These are phyloP conservation scores for Drosophila pegasa DNA, from an alignment of 2,888 invertebrate genomes.

Conservation along the genomic window DNA sequence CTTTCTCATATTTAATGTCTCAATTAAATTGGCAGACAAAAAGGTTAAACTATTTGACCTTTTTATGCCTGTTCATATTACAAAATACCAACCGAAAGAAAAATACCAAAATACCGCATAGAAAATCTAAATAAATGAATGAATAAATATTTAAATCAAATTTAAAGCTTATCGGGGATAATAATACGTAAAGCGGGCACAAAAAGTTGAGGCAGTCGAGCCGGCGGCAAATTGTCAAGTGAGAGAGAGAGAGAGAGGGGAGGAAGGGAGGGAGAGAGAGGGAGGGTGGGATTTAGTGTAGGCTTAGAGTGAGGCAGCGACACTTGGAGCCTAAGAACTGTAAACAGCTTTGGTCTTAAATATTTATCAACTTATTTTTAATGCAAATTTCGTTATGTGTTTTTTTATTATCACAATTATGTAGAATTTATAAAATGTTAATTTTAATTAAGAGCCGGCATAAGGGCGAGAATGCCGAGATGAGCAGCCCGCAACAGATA, in stretches of 20 bases:
- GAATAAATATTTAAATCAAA: conserved; percentile 62
- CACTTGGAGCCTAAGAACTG: conserved; percentile 3
- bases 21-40: conserved; percentile 50
- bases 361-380: conserved; percentile 59
- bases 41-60: conserved; percentile 58
- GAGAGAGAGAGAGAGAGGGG: neutral
- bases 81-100: conserved; percentile 3
- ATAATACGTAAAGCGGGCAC: conserved; percentile 30
- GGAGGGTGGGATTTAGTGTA: neutral
- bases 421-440: conserved; percentile 70
- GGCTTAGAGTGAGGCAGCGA: conserved; percentile 5
- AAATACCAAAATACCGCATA: conserved; percentile 1
- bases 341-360: conserved; percentile 46
- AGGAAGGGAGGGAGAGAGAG: neutral
- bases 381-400: neutral
- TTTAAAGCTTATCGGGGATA: conserved; percentile 65
- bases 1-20: conserved; percentile 45
- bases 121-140: conserved; percentile 40
- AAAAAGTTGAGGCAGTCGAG: conserved; percentile 49
- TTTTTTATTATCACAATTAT: conserved; percentile 18
- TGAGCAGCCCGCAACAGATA: conserved; percentile 41
- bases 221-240: conserved; percentile 8
- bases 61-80: conserved; percentile 28
- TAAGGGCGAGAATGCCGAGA: conserved; percentile 13
- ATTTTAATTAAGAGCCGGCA: conserved; percentile 73